Evolutionary conservation across 2,888 invertebrate species (phyloP).

Genomic region (Catocala sponsa): DNA sequence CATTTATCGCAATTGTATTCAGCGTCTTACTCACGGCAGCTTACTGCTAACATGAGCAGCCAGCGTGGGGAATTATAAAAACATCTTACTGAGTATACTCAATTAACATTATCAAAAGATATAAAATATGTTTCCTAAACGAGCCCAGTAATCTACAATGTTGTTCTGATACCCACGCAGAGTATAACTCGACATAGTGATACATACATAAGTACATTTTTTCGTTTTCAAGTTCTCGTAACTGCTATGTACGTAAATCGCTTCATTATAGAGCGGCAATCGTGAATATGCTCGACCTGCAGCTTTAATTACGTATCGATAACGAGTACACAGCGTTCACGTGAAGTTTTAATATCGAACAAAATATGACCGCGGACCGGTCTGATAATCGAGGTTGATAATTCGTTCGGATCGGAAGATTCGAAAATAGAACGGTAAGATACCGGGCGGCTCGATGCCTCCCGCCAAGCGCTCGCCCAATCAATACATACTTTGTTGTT

Average conservation of each 20-base stretch:
- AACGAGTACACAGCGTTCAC: slow-evolving; percentile 35
- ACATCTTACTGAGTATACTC: slow-evolving; percentile 28
- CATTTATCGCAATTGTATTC: slow-evolving; percentile 36
- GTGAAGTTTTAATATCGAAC: slow-evolving; percentile 48
- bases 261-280: slow-evolving; percentile 47
- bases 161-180: slow-evolving; percentile 27
- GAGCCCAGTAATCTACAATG: slow-evolving; percentile 40
- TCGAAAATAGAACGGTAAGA: slow-evolving; percentile 69
- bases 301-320: slow-evolving; percentile 49
- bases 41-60: slow-evolving; percentile 14
- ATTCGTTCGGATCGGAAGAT: slow-evolving; percentile 63
- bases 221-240: slow-evolving; percentile 22
- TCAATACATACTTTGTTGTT: slow-evolving; percentile 75
- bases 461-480: slow-evolving; percentile 63
- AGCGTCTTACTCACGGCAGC: slow-evolving; percentile 28
- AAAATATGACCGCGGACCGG: slow-evolving; percentile 59
- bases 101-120: slow-evolving; percentile 46
- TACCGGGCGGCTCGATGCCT: slow-evolving; percentile 54
- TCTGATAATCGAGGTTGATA: slow-evolving; percentile 60
- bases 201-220: slow-evolving; percentile 17
- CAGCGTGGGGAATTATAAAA: slow-evolving; percentile 43
- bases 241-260: slow-evolving; percentile 44
- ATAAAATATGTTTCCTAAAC: slow-evolving; percentile 52
- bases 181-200: slow-evolving; percentile 22
- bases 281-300: slow-evolving; percentile 29